phyloP scores from a whole-genome alignment of 1,140 invertebrate species.

The Magallana angulata region DNA sequence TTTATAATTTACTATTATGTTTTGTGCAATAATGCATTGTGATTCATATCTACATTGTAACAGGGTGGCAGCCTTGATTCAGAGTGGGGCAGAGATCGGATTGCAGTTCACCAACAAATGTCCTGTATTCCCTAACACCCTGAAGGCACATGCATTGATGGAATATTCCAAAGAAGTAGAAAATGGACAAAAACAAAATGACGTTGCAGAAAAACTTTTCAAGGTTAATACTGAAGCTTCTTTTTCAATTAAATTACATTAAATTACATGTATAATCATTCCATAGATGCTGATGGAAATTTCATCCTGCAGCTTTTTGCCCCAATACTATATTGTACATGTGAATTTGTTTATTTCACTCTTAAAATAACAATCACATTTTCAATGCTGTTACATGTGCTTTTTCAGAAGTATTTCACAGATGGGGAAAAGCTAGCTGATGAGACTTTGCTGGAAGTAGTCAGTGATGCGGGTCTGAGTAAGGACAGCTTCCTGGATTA shows the following conservation, averaged over 20 bases:
- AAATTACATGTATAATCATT: no score
- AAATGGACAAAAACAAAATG: constrained; percentile 68
- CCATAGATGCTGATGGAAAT: no score
- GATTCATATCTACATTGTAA: no score
- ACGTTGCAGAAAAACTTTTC: constrained; percentile 71
- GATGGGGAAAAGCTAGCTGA: constrained; percentile 65
- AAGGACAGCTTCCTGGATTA: constrained; percentile 58
- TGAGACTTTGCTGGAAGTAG: constrained; percentile 63
- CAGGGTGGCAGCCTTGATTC: constrained; percentile 57
- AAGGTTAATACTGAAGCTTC: constrained; percentile 57
- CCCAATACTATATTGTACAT: no score
- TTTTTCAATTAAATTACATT: no score
- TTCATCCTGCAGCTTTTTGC: no score
- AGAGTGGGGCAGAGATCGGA: constrained; percentile 63
- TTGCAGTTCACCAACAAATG: constrained; percentile 66
- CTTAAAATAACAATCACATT: no score
- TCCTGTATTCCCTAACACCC: constrained; percentile 65
- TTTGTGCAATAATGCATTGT: no score
- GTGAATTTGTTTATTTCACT: no score
- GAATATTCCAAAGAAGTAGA: constrained; percentile 68
- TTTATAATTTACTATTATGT: no score
- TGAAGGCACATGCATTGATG: constrained; percentile 66
- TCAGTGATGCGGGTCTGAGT: constrained; percentile 64
- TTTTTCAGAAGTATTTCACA: constrained; percentile 70
- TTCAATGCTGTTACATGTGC: not conserved